Evolutionary conservation across 2,888 invertebrate genomes (phyloP), one percentile per base, ranked within the genome.

Genomic region (Nesidiocoris tenuis): DNA sequence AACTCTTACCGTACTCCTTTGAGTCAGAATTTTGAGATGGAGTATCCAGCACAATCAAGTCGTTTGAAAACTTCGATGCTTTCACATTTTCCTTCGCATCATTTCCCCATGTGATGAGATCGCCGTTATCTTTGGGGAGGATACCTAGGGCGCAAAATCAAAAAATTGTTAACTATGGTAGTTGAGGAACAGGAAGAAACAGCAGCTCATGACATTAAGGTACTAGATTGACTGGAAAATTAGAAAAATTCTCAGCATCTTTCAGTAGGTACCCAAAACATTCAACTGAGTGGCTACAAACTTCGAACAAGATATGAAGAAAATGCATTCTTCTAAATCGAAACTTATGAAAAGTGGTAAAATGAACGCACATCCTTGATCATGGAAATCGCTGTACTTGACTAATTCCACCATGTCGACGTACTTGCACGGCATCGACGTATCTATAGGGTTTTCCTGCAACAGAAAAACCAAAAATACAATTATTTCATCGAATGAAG

Each of bases 331-430:
- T n/a, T n/a, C n/a, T n/a, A n/a, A n/a, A n/a, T n/a, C n/a, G n/a
- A n/a, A n/a, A n/a, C n/a, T n/a, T n/a, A n/a, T n/a, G n/a, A n/a
- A n/a, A n/a, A n/a, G n/a, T n/a, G n/a, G n/a, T n/a, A n/a, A n/a
- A n/a, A 39, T 39, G 5, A 12, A 67, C 66, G 57, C 72, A 80
- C 80, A 79, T 64, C 77, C 76, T 17, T 72, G 76, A 17, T 77
- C 79, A 76, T 79, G 80, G 66, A 83, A 84, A 76, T 85, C 86
- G 23, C 82, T 82, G 61, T 84, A 85, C 79, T 84, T 85, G 77
- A 86, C 82, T 18, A 87, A 82, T 21, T 85, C 85, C 0, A 19
- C 65, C 21, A 74, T 25, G 18, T 56, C 21, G 16, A 74, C 74
- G 19, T 22, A 39, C 5, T n/a, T 12, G 22, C 22, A 39, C 17